Evolutionary conservation across 2,113 vertebrate species (phyloP), one percentile per base, ranked within the genome.

Genomic region (Silurus glanis): DNA sequence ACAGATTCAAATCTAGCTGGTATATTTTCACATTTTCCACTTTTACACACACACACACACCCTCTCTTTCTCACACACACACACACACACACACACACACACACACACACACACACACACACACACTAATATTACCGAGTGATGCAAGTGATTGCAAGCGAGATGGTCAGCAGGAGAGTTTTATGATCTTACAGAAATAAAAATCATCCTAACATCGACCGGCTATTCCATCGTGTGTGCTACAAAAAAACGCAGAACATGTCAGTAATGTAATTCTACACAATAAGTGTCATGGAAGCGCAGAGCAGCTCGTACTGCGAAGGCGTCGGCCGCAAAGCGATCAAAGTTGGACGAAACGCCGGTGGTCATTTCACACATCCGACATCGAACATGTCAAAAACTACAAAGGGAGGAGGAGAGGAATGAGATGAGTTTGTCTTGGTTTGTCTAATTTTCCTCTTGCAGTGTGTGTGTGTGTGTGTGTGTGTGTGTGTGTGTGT

Each of bases 131-230:
- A 92, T 94, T 92, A 91, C 85, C 88, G 89, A 91, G 91, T 95
- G 94, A 95, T 94, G 94, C 92, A 95, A 95, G 92, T 84, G 25
- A 78, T 81, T 82, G 94, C 92, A 95, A 95, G 89, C 87, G 86
- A 87, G 87, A 74, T 83, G 92, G 91, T 92, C 92, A 94, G 91
- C 91, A 89, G 82, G 92, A 78, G 88, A 87, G 90, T 85, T 91
- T 89, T 87, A 88, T 92, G 86, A 92, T 92, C 90, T 93, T 89
- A 87, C 66, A 83, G 89, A 93, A 94, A 92, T 87, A 92, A 88
- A 93, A 93, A 92, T 93, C 93, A 92, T 91, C 91, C 92, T 87
- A 93, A 92, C 92, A 88, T 87, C 90, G 84, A 78, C 55, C 14
- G n/a, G 47, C 72, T 79, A 85, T 83, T 92, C 88, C 88, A 47